phyloP scores from a whole-genome alignment of 2,113 vertebrate genomes.

The Pelecanoides urinatrix region DNA sequence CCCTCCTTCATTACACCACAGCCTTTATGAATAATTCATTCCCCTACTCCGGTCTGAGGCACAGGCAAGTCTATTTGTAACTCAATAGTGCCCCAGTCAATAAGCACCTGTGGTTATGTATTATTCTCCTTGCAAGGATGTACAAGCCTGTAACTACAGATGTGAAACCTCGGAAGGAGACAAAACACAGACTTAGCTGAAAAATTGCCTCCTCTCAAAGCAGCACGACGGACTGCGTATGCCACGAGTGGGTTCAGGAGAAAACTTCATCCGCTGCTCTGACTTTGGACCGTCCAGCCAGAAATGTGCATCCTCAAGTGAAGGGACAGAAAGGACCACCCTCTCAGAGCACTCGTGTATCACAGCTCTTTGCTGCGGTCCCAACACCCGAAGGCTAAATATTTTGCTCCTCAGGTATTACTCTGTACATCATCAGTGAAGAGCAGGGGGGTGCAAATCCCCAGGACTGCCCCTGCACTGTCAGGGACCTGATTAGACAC shows the following conservation, averaged over 20 bases:
- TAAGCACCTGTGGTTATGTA: slow-evolving; percentile 22
- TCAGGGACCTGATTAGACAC: rapidly evolving
- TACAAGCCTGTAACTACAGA: slow-evolving; percentile 14
- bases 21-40: slow-evolving; percentile 39
- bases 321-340: neutral
- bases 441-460: neutral
- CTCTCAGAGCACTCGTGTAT: rapidly evolving
- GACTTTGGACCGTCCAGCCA: neutral
- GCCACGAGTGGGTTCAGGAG: neutral
- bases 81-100: neutral
- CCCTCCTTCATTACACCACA: neutral
- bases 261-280: neutral
- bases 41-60: neutral
- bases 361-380: neutral
- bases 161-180: neutral
- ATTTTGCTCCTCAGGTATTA: neutral
- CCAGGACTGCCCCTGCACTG: neutral
- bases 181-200: neutral
- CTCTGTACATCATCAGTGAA: neutral
- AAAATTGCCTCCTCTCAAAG: neutral
- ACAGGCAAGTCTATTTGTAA: slow-evolving; percentile 7
- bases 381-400: neutral
- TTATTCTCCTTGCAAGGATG: neutral
- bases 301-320: rapidly evolving
- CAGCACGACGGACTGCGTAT: rapidly evolving